Conservation (phyloP, 2,113 vertebrate genomes). For the Tichodroma muraria region DNA sequence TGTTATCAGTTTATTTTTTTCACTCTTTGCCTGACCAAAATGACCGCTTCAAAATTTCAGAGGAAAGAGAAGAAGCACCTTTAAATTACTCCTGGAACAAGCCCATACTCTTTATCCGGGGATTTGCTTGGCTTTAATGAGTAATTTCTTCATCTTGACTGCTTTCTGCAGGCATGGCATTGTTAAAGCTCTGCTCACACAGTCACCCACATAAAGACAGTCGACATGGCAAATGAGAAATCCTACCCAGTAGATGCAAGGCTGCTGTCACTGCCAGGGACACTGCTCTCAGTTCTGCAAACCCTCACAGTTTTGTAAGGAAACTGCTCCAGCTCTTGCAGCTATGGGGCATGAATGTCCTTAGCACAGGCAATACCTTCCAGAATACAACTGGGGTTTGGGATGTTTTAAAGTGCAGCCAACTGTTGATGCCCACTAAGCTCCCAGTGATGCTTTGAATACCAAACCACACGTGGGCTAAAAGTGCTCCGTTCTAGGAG, state of each 20-base stretch:
- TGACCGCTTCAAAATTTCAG: not conserved
- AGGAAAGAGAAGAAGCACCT: not conserved
- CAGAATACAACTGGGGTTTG: fast-evolving
- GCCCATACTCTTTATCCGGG: not conserved
- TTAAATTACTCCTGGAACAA: not conserved
- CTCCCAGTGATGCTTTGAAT: not conserved
- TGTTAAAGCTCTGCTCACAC: not conserved
- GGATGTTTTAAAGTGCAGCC: not conserved
- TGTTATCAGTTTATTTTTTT: constrained; percentile 3
- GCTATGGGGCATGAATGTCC: fast-evolving
- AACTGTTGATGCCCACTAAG: not conserved
- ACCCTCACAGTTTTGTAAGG: not conserved
- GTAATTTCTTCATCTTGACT: not conserved
- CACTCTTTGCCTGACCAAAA: not conserved
- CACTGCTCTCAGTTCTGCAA: not conserved
- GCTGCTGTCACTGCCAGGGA: not conserved
- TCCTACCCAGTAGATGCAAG: not conserved
- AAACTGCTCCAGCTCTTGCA: not conserved
- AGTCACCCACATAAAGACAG: not conserved
- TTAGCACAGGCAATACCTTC: fast-evolving
- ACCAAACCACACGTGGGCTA: not conserved
- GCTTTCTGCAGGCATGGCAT: not conserved
- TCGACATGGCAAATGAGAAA: fast-evolving
- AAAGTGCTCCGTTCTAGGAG: fast-evolving
- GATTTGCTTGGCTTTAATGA: not conserved